Conservation (phyloP, 2,888 invertebrate species). For the Sphaerophoria rueppellii region DNA sequence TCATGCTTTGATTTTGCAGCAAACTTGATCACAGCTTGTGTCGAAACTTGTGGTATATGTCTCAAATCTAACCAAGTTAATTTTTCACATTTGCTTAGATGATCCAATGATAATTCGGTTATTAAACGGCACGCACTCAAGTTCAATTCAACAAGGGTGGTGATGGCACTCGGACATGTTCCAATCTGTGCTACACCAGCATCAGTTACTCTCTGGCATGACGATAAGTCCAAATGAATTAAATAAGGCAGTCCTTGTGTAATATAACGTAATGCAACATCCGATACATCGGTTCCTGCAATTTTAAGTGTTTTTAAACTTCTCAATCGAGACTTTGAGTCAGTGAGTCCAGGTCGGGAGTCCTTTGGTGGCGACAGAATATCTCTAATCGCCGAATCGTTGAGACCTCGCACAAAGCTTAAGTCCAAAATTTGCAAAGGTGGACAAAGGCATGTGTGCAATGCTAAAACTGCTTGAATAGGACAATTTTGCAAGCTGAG, state of each 20-base stretch:
- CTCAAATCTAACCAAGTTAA: conserved; percentile 89
- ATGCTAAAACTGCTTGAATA: conserved; percentile 90
- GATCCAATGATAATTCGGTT: conserved; percentile 92
- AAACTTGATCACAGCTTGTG: conserved; percentile 92
- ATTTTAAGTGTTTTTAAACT: conserved; percentile 89
- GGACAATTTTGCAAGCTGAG: conserved; percentile 90
- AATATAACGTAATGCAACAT: conserved; percentile 87
- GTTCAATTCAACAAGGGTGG: conserved; percentile 88
- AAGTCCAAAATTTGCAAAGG: conserved; percentile 90
- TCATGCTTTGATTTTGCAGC: conserved; percentile 91
- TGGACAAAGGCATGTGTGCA: conserved; percentile 92
- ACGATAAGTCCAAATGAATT: conserved; percentile 90
- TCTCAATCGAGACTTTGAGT: conserved; percentile 89
- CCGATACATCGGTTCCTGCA: conserved; percentile 94
- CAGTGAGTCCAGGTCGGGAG: conserved; percentile 89
- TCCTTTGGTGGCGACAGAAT: conserved; percentile 94
- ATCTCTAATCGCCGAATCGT: conserved; percentile 92
- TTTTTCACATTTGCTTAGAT: conserved; percentile 89
- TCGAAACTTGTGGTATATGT: conserved; percentile 90
- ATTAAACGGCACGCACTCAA: conserved; percentile 91
- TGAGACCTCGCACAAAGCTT: conserved; percentile 92
- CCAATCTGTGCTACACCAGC: conserved; percentile 94
- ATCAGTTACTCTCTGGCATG: conserved; percentile 94
- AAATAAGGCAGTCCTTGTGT: conserved; percentile 90
- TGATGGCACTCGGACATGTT: conserved; percentile 87